Conservation (phyloP, 2,888 invertebrate genomes). For the Nasonovia ribisnigri region DNA sequence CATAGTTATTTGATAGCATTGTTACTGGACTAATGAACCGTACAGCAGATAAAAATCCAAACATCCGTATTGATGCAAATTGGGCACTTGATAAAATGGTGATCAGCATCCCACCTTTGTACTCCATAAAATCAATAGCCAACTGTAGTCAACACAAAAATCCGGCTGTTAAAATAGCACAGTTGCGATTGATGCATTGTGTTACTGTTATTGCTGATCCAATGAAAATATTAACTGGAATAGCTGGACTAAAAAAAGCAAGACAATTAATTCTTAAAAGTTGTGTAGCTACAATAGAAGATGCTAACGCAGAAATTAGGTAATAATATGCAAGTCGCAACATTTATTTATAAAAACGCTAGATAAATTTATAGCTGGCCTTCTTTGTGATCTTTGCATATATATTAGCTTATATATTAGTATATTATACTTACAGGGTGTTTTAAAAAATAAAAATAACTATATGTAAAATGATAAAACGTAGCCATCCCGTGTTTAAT, state of each 20-base stretch:
- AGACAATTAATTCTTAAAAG: conserved; percentile 31
- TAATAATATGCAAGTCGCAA: background rate
- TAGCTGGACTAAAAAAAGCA: conserved; percentile 10
- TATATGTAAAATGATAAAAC: too few species aligned
- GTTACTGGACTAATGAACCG: conserved; percentile 35
- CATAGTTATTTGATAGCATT: conserved; percentile 31
- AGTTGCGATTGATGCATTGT: conserved; percentile 36
- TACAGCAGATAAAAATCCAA: conserved; percentile 49
- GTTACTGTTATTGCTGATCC: conserved; percentile 13
- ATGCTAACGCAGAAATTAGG: conserved; percentile 32
- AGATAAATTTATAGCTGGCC: background rate
- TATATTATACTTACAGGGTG: background rate
- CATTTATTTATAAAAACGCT: background rate
- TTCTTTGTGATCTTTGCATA: background rate
- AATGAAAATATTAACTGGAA: conserved; percentile 16
- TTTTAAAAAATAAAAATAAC: background rate
- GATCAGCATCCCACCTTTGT: background rate
- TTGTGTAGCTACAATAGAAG: conserved; percentile 30
- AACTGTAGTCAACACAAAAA: conserved; percentile 41
- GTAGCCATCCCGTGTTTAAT: background rate
- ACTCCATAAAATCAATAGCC: conserved; percentile 18
- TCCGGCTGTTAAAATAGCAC: conserved; percentile 27
- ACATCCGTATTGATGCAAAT: conserved; percentile 45
- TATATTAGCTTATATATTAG: too few species aligned
- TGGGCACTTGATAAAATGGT: conserved; percentile 57